Base-by-base conservation (phyloP, 1,140 invertebrate species). In the Globodera ellingtonae region DNA sequence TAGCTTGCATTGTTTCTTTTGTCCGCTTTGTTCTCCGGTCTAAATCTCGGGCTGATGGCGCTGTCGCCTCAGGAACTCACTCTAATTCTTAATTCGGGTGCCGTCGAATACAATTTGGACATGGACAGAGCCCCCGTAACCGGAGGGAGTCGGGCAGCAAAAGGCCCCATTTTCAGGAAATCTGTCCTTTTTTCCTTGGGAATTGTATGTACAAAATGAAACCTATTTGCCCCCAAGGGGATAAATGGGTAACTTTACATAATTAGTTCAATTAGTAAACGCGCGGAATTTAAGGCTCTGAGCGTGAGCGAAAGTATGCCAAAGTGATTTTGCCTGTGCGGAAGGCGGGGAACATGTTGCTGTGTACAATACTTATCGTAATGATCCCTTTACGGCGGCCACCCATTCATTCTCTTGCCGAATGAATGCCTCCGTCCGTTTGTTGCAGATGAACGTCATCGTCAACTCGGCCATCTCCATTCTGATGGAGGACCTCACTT, bases 41-140 rank as follows among this genome's bases (percentile, higher is more conserved):
- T 99, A 6, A 99, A 98, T 90, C 91, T 99, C 4, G 97, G 97
- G 6, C 91, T 99, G 13, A 98, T 99, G 96, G 93, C 96, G 0
- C 90, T 99, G 86, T 82, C 84, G 10, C 84, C 84, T n/a, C 86
- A 89, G 15, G 86, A 87, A 77, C 79, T 87, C 67, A 84, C 76
- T 46, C 75, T 87, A 15, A 88, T 87, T 76, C 66, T 83, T 35
- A 87, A 88, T 44, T 86, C 82, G 8, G 88, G 87, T 87, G n/a
- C 35, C 35, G 0, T 35, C 35, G 35, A 35, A 35, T 35, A 35
- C 35, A 35, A 35, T 35, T 35, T 35, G 35, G 1, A 35, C 35
- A 35, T 35, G 35, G 35, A 35, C 35, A 35, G 3, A 35, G 35
- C 35, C 35, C 35, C 35, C 35, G 35, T 35, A 35, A 35, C 35